phyloP scores from a whole-genome alignment of 64 coral and sea anemone species.

The Exaiptasia diaphana region DNA sequence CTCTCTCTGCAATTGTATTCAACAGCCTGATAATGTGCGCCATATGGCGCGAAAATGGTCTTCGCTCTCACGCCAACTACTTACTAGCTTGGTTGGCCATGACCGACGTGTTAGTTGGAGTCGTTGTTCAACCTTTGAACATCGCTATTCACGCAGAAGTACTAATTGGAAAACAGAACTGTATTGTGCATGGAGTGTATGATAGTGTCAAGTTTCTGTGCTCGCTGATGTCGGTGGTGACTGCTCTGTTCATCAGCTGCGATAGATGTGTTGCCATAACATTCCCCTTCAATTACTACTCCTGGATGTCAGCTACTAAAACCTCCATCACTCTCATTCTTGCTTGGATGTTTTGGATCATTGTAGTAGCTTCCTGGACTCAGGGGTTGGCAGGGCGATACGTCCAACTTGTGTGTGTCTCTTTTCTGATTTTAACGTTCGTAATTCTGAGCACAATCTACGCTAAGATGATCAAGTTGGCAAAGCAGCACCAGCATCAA shows the following conservation, averaged over 20 bases:
- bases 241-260: slow-evolving; percentile 6
- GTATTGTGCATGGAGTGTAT: neutral
- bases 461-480: slow-evolving; percentile 6
- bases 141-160: neutral
- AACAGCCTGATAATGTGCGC: slow-evolving; percentile 5
- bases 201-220: slow-evolving; percentile 4
- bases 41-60: neutral
- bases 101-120: slow-evolving; percentile 15
- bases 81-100: slow-evolving; percentile 1
- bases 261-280: neutral
- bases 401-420: neutral
- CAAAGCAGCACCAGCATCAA: slow-evolving; percentile 8
- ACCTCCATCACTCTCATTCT: neutral
- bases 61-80: slow-evolving; percentile 10
- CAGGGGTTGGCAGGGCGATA: neutral
- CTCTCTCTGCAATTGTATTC: neutral
- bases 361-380: slow-evolving; percentile 21
- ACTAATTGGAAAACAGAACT: neutral
- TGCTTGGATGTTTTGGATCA: neutral
- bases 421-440: neutral
- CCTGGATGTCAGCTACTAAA: neutral
- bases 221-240: slow-evolving; percentile 15
- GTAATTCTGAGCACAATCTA: neutral
- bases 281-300: slow-evolving; percentile 1
- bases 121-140: neutral